Base-by-base conservation (phyloP, 2,888 invertebrate species). In the Anticlea derivata region DNA sequence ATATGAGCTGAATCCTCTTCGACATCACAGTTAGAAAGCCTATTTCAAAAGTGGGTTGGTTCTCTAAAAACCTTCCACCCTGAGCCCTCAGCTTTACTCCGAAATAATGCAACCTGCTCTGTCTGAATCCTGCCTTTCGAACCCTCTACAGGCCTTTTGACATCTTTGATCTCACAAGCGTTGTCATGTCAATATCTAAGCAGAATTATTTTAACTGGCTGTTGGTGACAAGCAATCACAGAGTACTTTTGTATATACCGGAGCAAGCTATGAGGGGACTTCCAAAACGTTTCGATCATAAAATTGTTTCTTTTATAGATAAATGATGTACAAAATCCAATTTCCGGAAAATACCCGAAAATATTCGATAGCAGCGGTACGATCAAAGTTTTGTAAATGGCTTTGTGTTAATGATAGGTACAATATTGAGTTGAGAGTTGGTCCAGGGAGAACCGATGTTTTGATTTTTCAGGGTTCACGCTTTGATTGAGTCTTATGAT, bases 261-360 rank as follows among this genome's bases (percentile, higher is more conserved):
- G n/a, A n/a, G n/a, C n/a, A n/a, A n/a, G n/a, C n/a, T n/a, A n/a
- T n/a, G n/a, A n/a, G n/a, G n/a, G n/a, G n/a, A n/a, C n/a, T n/a
- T n/a, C n/a, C n/a, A 7, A 23, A 23, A 23, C 7, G 5, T 23
- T 7, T 40, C 29, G 10, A 29, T 27, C 20, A 39, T 26, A 26
- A 27, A 38, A 17, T 27, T 8, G 17, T 7, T 38, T 26, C 7
- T 17, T 39, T 7, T 7, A 27, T 20, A 29, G n/a, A 5, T 40
- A 40, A 8, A 52, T 44, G 29, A 49, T 55, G 35, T 40, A 38
- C 51, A 23, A 54, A 56, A 51, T 50, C 50, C 47, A 55, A 60
- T 60, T 50, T 60, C 56, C 60, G 50, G 7, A 35, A 46, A 24
- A 29, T 29, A 24, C 24, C 4, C 39, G n/a, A n/a, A 44, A 47